Base-by-base conservation (phyloP, 2,113 vertebrate species). In the Lepisosteus oculatus region DNA sequence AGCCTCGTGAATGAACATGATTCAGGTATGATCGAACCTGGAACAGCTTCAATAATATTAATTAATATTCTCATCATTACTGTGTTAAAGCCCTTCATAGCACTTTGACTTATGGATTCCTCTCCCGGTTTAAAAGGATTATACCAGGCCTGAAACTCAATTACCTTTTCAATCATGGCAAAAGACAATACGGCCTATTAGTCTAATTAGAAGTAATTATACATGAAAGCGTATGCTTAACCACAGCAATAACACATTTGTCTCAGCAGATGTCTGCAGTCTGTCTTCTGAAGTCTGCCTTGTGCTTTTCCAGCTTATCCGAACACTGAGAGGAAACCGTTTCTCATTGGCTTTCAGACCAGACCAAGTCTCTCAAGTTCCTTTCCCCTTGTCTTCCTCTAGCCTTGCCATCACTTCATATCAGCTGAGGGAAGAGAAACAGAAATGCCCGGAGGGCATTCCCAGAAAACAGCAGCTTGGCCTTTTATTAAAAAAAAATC, bases 181-280 rank as follows among this genome's bases (percentile, higher is more conserved):
- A 78, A 84, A 85, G 78, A 80, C 76, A 78, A 74, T 83, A 72
- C 41, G 67, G 74, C 76, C 78, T 84, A 84, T 87, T 85, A 87
- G 81, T 74, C 81, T 86, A 88, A 88, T 88, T 84, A 85, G 81
- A 79, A 75, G 79, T 88, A 86, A 89, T 89, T 85, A 85, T 80
- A 82, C 81, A 88, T 84, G 80, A 88, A 85, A 85, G 81, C 76
- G 79, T 78, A 77, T 77, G 73, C 81, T 75, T 56, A 63, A 84
- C 79, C 70, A 62, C 76, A 83, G 75, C 67, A 72, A 68, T 64
- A 45, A 78, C 75, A 74, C 69, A 72, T 80, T 86, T 78, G 73
- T 84, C 81, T 85, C 87, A 86, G 86, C 86, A 85, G 79, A 82
- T 76, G 82, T 84, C 77, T 81, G 83, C 74, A 85, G 83, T 76